A percentile compares a stretch with the other conserved stretches of the same genome.
phyloP scores from a whole-genome alignment of 2,113 vertebrate genomes.

The Trogon melanurus region DNA sequence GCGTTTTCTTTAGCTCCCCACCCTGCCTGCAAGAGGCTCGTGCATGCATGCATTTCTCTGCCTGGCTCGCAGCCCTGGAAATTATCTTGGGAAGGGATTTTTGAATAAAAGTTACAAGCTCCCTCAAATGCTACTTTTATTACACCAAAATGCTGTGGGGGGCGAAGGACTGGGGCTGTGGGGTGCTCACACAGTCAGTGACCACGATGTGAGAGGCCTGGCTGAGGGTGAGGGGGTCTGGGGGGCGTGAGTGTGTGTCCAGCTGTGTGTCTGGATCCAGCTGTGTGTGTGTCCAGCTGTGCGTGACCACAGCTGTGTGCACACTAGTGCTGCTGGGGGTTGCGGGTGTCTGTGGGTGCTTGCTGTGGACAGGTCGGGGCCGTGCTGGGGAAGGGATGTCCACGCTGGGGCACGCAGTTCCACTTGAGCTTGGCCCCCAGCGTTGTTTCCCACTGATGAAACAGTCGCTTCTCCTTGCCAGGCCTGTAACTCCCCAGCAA shows the following conservation, averaged over 20 bases:
- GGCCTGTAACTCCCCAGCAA: not conserved
- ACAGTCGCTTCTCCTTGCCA: not conserved
- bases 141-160: not conserved
- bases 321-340: not conserved
- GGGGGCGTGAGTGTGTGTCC: not conserved
- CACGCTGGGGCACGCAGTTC: not conserved
- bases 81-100: not conserved
- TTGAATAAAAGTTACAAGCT: constrained; percentile 23
- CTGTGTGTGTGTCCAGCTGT: rapidly evolving
- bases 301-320: not conserved
- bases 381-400: not conserved
- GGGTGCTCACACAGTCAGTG: not conserved
- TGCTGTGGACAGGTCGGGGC: not conserved
- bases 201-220: not conserved
- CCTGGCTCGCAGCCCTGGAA: not conserved
- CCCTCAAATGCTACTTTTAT: not conserved
- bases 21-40: not conserved
- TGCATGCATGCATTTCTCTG: rapidly evolving
- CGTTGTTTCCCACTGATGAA: constrained; percentile 15
- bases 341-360: not conserved
- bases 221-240: not conserved
- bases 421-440: not conserved
- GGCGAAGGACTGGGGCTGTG: rapidly evolving
- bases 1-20: not conserved
- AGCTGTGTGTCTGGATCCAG: not conserved